These are phyloP conservation scores for Melanotaenia parkinsoni DNA, from an alignment of 2,797 vertebrate species.

Conservation along the genomic window DNA sequence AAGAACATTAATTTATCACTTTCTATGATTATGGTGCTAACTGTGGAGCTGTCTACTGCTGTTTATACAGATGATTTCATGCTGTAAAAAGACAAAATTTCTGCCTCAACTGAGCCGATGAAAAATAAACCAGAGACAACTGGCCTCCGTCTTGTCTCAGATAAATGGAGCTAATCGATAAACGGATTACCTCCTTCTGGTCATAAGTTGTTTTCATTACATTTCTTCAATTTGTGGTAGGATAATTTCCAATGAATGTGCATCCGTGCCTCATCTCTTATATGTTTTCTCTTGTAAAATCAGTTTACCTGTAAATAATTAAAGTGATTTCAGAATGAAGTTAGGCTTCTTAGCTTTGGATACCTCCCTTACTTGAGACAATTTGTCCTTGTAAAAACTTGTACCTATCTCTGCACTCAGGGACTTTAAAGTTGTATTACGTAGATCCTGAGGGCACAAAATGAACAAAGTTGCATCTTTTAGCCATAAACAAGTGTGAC, in stretches of 20 bases:
- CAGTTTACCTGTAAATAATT: neutral
- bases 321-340: neutral
- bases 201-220: neutral
- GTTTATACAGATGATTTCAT: too few relatives aligned
- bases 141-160: too few relatives aligned
- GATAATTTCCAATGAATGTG: neutral
- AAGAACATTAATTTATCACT: too few relatives aligned
- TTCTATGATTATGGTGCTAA: too few relatives aligned
- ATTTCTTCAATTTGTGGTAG: neutral
- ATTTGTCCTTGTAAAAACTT: too few relatives aligned
- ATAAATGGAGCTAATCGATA: too few relatives aligned
- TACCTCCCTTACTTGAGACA: neutral
- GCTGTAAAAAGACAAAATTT: too few relatives aligned
- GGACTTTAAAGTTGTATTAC: slow-evolving; percentile 6
- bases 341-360: neutral
- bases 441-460: slow-evolving; percentile 11
- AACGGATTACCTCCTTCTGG: too few relatives aligned
- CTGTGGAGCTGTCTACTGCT: too few relatives aligned
- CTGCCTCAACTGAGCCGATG: too few relatives aligned
- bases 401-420: neutral
- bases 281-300: neutral
- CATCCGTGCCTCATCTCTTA: neutral
- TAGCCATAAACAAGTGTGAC: slow-evolving; percentile 3
- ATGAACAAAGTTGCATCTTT: neutral
- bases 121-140: too few relatives aligned